Percentiles rank a stretch among this genome's conserved stretches.
phyloP scores from a whole-genome alignment of 2,113 vertebrate genomes.

The Paradisaea rubra region DNA sequence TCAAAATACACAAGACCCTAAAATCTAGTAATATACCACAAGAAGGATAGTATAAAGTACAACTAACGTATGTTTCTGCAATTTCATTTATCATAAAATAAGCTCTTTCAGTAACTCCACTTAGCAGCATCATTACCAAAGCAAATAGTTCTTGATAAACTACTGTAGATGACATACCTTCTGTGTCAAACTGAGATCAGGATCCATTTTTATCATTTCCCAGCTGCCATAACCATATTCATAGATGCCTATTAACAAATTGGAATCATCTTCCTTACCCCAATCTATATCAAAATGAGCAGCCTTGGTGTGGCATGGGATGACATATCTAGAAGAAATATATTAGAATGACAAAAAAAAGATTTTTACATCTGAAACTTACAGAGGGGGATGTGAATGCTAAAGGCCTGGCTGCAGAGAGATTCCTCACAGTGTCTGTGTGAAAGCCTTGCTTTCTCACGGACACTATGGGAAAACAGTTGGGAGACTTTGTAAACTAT shows the following conservation, averaged over 20 bases:
- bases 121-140: neutral
- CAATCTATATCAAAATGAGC: conserved; percentile 98
- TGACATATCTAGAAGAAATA: conserved; percentile 80
- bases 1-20: neutral
- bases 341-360: neutral
- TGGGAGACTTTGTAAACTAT: too few species aligned
- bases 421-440: too few species aligned
- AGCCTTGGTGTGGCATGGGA: conserved; percentile 93
- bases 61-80: fast-evolving
- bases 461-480: too few species aligned
- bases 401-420: too few species aligned
- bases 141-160: neutral
- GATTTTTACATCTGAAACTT: neutral
- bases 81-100: neutral
- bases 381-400: neutral
- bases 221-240: conserved; percentile 98
- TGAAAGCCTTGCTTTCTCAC: too few species aligned
- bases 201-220: conserved; percentile 99
- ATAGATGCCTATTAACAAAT: conserved; percentile 94
- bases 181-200: conserved; percentile 95
- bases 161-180: conserved; percentile 74
- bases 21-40: neutral
- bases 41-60: neutral
- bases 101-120: neutral
- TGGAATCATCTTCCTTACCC: conserved; percentile 96